These are phyloP conservation scores for Neomorphus geoffroyi DNA, from an alignment of 2,797 vertebrate species.

Conservation along the genomic window DNA sequence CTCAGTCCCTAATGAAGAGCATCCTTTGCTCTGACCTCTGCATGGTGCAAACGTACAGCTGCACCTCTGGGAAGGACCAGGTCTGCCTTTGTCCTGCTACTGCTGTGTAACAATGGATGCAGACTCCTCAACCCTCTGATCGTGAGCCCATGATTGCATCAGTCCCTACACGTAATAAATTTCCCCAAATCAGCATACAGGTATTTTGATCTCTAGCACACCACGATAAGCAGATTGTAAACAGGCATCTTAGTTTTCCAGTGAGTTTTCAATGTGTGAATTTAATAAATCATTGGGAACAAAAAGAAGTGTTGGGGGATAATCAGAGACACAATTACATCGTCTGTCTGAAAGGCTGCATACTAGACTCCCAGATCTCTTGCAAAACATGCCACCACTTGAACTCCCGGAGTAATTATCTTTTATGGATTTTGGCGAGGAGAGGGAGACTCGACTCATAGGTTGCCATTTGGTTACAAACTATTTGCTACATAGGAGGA, in stretches of 20 bases:
- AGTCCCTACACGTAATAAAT: neutral
- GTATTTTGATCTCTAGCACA: neutral
- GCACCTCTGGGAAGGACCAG: neutral
- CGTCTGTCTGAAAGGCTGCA: slow-evolving; percentile 37
- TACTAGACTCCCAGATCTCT: slow-evolving; percentile 59
- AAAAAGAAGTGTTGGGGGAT: neutral
- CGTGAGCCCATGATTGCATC: neutral
- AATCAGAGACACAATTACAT: slow-evolving; percentile 9
- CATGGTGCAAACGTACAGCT: neutral
- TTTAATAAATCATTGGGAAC: neutral
- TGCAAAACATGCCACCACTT: slow-evolving; percentile 54
- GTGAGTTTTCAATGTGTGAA: neutral
- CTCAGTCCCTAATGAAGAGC: neutral
- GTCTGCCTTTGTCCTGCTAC: neutral
- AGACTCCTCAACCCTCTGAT: neutral
- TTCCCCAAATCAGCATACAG: neutral
- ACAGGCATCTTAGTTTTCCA: neutral
- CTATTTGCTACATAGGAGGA: slow-evolving; percentile 36
- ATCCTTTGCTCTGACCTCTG: neutral
- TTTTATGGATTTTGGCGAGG: slow-evolving; percentile 59
- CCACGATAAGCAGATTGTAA: neutral
- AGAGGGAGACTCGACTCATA: slow-evolving; percentile 42
- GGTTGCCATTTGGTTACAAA: slow-evolving; percentile 62
- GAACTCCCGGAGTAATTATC: slow-evolving; percentile 66
- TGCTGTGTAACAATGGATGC: accelerated